Conservation (phyloP, 2,888 invertebrate species). For the Nomada fucata region DNA sequence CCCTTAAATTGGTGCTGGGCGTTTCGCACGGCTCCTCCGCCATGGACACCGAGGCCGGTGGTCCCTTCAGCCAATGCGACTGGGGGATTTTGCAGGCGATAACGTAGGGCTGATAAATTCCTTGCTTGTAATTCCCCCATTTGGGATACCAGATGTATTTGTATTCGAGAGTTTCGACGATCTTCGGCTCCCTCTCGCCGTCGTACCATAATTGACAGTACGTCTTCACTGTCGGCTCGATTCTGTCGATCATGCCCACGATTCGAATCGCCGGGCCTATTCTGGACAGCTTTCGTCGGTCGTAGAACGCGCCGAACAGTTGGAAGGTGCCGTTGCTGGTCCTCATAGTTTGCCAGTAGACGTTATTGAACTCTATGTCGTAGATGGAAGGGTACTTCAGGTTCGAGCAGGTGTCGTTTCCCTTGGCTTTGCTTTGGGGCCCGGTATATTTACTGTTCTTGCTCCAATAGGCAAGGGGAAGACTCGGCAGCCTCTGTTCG, state of each 20-base stretch:
- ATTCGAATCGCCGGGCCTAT: conserved; percentile 94
- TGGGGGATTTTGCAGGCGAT: conserved; percentile 94
- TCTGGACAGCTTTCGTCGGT: conserved; percentile 90
- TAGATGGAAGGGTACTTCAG: conserved; percentile 92
- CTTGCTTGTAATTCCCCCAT: conserved; percentile 97
- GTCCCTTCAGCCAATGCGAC: conserved; percentile 88
- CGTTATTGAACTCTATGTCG: conserved; percentile 96
- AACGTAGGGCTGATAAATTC: conserved; percentile 95
- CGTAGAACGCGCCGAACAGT: conserved; percentile 95
- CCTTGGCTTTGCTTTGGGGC: conserved; percentile 41
- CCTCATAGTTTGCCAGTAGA: conserved; percentile 95
- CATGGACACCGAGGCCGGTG: conserved; percentile 93
- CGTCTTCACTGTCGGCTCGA: conserved; percentile 92
- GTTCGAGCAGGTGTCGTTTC: conserved; percentile 88
- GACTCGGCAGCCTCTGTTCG: conserved; percentile 91
- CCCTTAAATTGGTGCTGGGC: conserved; percentile 93
- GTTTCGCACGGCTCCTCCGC: conserved; percentile 94
- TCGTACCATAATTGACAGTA: conserved; percentile 97
- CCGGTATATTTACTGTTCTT: conserved; percentile 87
- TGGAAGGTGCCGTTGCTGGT: conserved; percentile 95
- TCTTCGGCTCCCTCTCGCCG: conserved; percentile 91
- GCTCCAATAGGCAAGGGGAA: conserved; percentile 94
- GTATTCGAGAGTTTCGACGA: conserved; percentile 93
- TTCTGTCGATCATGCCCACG: conserved; percentile 94
- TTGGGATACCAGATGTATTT: conserved; percentile 97